Conservation (phyloP, 2,888 invertebrate species). For the Lepidocyrtoides sp. region DNA sequence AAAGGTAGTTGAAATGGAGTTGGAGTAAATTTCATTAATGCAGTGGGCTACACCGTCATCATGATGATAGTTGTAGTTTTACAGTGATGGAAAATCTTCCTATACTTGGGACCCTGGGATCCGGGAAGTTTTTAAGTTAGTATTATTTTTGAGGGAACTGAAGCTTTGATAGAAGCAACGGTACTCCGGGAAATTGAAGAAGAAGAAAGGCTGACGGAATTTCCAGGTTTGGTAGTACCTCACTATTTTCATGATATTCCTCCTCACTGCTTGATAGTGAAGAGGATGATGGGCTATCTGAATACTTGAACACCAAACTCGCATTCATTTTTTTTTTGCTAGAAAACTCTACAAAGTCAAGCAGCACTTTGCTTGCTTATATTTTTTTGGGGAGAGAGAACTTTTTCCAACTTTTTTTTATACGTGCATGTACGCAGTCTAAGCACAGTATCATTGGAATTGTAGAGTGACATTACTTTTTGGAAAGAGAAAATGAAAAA, state of each 20-base stretch:
- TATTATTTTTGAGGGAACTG: too few relatives aligned
- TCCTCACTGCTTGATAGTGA: too few relatives aligned
- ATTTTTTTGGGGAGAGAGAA: not conserved
- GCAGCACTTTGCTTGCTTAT: not conserved
- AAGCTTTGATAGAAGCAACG: too few relatives aligned
- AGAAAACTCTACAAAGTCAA: not conserved
- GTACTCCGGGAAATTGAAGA: too few relatives aligned
- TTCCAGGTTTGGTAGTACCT: too few relatives aligned
- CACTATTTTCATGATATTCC: too few relatives aligned
- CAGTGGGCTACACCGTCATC: too few relatives aligned
- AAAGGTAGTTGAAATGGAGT: not conserved
- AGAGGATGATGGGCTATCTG: too few relatives aligned
- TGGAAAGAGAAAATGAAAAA: not conserved
- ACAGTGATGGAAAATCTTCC: not conserved
- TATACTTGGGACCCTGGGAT: too few relatives aligned
- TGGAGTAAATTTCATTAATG: slow-evolving; percentile 4
- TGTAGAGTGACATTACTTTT: slow-evolving; percentile 66
- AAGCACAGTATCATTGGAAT: slow-evolving; percentile 59
- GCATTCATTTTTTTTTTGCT: not conserved
- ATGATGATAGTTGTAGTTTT: too few relatives aligned
- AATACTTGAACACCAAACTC: not conserved
- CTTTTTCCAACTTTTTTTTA: not conserved
- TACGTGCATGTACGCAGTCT: not conserved
- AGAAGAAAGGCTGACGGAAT: too few relatives aligned
- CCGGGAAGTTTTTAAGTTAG: too few relatives aligned